Conservation (phyloP, 2,888 invertebrate genomes). For the Seira ritae region DNA sequence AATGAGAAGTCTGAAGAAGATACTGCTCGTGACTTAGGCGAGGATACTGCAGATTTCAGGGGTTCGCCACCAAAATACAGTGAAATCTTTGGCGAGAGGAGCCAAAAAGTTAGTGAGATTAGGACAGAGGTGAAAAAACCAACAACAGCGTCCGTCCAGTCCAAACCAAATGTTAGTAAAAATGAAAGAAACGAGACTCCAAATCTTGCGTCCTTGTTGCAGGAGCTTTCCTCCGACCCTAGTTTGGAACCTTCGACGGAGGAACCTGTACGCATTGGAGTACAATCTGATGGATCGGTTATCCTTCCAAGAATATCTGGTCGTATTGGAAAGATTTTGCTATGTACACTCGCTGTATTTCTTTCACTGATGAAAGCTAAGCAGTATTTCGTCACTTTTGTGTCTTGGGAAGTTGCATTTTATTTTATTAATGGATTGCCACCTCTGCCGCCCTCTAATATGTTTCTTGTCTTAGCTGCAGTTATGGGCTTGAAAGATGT, state of each 20-base stretch:
- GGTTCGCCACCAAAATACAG: constrained; percentile 6
- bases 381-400: constrained; percentile 31
- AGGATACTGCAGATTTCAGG: too few species aligned
- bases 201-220: constrained; percentile 23
- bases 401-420: constrained; percentile 39
- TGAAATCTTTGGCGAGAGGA: not conserved
- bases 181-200: not conserved
- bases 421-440: constrained; percentile 49
- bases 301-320: constrained; percentile 43
- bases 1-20: too few species aligned
- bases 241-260: not conserved
- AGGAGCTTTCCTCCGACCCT: constrained; percentile 29
- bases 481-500: constrained; percentile 41
- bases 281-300: constrained; percentile 47
- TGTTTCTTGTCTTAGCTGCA: constrained; percentile 37
- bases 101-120: not conserved
- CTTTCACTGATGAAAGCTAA: constrained; percentile 33
- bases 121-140: not conserved
- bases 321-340: constrained; percentile 19
- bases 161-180: not conserved
- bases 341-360: constrained; percentile 39
- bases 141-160: not conserved
- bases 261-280: constrained; percentile 10
- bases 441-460: constrained; percentile 43
- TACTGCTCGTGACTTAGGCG: too few species aligned